Percentiles rank a stretch among this genome's conserved stretches.
phyloP scores from a whole-genome alignment of 64 coral and sea anemone species.

The Actinia tenebrosa region DNA sequence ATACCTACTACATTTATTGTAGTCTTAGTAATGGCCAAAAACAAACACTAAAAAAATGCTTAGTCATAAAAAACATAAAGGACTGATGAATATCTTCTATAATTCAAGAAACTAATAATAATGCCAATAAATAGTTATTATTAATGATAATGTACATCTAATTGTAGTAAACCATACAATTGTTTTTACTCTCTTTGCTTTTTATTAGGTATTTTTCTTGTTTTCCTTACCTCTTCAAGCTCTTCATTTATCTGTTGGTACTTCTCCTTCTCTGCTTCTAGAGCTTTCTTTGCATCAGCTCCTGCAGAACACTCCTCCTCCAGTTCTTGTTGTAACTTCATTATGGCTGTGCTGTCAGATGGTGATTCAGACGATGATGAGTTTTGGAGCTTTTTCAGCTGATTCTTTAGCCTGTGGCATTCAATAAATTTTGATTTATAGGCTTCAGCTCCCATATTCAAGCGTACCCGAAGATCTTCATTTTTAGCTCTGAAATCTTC shows the following conservation, averaged over 20 bases:
- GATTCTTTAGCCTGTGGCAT: conserved; percentile 57
- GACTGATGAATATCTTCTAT: too few species aligned
- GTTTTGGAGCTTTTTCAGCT: conserved; percentile 68
- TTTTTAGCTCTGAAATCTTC: conserved; percentile 82
- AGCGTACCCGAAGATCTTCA: conserved; percentile 81
- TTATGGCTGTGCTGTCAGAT: neutral
- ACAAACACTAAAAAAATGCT: neutral
- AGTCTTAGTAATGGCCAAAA: neutral
- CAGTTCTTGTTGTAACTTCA: conserved; percentile 24
- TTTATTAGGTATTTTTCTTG: neutral
- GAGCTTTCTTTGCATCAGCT: conserved; percentile 7
- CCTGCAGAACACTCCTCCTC: neutral
- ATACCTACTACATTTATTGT: too few species aligned
- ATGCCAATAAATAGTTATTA: too few species aligned
- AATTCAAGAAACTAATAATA: too few species aligned
- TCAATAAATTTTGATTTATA: conserved; percentile 95
- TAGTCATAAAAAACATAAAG: neutral
- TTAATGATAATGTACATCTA: too few species aligned
- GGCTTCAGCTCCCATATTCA: conserved; percentile 95
- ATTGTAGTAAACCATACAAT: too few species aligned
- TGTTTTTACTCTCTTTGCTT: neutral
- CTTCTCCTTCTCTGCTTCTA: conserved; percentile 20
- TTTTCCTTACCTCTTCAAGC: conserved; percentile 30
- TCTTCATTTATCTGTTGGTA: conserved; percentile 20
- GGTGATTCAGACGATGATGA: conserved; percentile 23